These are phyloP conservation scores for Pseudotriccus pelzelni DNA, from an alignment of 2,797 vertebrate species.

Conservation along the genomic window DNA sequence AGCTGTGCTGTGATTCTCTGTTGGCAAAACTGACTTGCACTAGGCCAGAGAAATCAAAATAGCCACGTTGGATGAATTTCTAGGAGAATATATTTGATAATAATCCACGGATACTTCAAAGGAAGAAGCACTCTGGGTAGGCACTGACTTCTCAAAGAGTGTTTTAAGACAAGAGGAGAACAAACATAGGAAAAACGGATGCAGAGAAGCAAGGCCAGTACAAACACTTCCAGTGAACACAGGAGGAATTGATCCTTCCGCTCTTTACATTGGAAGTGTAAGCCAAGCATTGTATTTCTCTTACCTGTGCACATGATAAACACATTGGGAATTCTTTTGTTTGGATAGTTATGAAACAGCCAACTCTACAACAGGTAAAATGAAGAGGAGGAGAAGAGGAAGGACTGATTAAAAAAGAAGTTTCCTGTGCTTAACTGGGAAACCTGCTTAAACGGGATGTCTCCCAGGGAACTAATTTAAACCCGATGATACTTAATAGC, in stretches of 20 bases:
- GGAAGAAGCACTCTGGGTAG: not conserved
- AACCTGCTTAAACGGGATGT: slow-evolving; percentile 50
- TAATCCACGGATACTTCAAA: not conserved
- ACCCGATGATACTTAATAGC: slow-evolving; percentile 68
- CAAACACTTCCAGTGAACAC: not conserved
- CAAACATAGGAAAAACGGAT: not conserved
- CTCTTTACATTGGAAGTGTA: not conserved
- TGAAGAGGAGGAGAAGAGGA: not conserved
- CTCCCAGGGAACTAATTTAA: slow-evolving; percentile 71
- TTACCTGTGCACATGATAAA: not conserved
- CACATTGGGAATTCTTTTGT: not conserved
- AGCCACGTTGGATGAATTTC: accelerated
- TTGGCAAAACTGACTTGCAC: not conserved
- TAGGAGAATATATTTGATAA: not conserved
- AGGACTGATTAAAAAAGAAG: slow-evolving; percentile 26
- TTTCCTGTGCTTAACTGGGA: slow-evolving; percentile 64
- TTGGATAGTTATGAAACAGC: not conserved
- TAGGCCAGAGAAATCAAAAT: not conserved
- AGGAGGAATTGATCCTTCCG: not conserved
- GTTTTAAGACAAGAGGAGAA: not conserved
- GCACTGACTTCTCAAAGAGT: not conserved
- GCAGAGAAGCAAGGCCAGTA: not conserved
- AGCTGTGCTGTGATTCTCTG: not conserved
- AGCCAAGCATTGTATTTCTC: not conserved
- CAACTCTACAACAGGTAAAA: slow-evolving; percentile 7